A percentile compares a stretch with the other conserved stretches of the same genome.
phyloP scores from a whole-genome alignment of 2,888 invertebrate species.

The Campoletis raptor region DNA sequence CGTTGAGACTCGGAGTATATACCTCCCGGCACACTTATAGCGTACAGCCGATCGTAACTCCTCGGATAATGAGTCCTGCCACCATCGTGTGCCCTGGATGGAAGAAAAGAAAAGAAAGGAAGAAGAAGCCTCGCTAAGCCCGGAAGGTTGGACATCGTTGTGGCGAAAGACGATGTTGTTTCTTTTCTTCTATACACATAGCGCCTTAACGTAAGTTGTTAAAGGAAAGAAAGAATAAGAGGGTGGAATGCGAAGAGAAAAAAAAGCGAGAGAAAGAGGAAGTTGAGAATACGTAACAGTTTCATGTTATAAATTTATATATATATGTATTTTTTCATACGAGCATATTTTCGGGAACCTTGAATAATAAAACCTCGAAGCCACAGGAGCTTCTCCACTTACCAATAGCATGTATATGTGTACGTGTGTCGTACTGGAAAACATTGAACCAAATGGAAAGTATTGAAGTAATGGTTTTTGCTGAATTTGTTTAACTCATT shows the following conservation, averaged over 20 bases:
- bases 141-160: slow-evolving; percentile 59
- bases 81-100: slow-evolving; percentile 17
- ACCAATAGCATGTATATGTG: slow-evolving; percentile 11
- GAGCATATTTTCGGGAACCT: slow-evolving; percentile 42
- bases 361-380: slow-evolving; percentile 54
- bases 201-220: slow-evolving; percentile 28
- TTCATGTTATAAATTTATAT: slow-evolving; percentile 38
- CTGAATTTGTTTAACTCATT: neutral
- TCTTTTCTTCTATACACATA: slow-evolving; percentile 11
- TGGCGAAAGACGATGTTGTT: slow-evolving; percentile 47
- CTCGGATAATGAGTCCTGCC: slow-evolving; percentile 70
- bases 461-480: neutral
- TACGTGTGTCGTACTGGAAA: neutral
- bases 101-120: slow-evolving; percentile 50
- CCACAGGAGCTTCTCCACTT: slow-evolving; percentile 49
- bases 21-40: slow-evolving; percentile 66
- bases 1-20: slow-evolving; percentile 27
- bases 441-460: neutral
- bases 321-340: slow-evolving; percentile 23
- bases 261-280: slow-evolving; percentile 40
- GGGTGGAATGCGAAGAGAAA: slow-evolving; percentile 15
- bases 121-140: slow-evolving; percentile 66
- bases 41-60: slow-evolving; percentile 69
- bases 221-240: slow-evolving; percentile 14
- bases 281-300: slow-evolving; percentile 55